A percentile compares a stretch with the other conserved stretches of the same genome.
phyloP scores from a whole-genome alignment of 2,797 vertebrate genomes.

The Galaxias olidus region DNA sequence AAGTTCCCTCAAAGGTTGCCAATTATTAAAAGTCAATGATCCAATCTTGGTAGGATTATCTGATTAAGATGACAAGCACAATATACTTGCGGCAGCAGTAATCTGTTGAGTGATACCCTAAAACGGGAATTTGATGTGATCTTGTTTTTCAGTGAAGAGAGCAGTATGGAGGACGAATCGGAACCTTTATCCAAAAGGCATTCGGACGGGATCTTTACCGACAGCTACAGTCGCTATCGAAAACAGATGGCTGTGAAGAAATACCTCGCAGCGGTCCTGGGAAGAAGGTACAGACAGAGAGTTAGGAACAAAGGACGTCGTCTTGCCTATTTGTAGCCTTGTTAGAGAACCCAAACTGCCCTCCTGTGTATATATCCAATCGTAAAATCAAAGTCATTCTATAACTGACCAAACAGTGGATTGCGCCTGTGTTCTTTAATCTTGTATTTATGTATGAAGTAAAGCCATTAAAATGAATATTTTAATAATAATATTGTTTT shows the following conservation, averaged over 20 bases:
- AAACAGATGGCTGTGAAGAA: constrained; percentile 99
- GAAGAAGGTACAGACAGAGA: constrained; percentile 99
- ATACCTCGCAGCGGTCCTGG: constrained; percentile 97
- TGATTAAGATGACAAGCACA: too few relatives aligned
- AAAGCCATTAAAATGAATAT: constrained; percentile 99
- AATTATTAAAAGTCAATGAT: too few relatives aligned
- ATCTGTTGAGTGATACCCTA: too few relatives aligned
- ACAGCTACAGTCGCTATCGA: constrained; percentile 99
- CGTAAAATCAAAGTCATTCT: constrained; percentile 78
- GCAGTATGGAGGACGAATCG: constrained; percentile 84
- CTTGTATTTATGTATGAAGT: constrained; percentile 99
- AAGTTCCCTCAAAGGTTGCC: too few relatives aligned
- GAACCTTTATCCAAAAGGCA: constrained; percentile 95
- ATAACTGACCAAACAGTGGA: constrained; percentile 92
- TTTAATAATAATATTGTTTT: constrained; percentile 99
- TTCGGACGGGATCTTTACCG: constrained; percentile 98
- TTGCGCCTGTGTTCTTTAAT: constrained; percentile 97
- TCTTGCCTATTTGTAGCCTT: constrained; percentile 96
- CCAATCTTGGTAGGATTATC: too few relatives aligned
- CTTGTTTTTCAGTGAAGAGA: constrained; percentile 73
- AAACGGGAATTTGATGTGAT: neutral
- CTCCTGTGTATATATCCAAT: constrained; percentile 78
- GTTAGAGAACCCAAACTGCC: constrained; percentile 71
- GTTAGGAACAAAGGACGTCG: constrained; percentile 99
- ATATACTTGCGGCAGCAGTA: too few relatives aligned